Evolutionary conservation across 2,113 vertebrate species (phyloP).

Genomic region (Cichladusa arquata): DNA sequence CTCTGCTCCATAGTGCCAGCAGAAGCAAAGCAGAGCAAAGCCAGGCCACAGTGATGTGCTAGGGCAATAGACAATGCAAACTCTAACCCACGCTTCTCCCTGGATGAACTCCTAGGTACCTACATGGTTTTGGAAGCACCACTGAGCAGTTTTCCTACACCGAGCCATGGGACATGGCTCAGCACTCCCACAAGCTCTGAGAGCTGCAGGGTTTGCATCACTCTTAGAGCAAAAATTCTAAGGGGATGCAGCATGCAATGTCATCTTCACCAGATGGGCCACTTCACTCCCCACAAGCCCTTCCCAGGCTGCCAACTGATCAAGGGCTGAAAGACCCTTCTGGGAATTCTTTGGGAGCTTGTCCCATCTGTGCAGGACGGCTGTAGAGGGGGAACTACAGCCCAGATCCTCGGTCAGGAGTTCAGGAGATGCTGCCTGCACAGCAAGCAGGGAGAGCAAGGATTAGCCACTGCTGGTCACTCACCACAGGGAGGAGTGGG

Average conservation of each 20-base stretch:
- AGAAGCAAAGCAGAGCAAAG: constrained; percentile 41
- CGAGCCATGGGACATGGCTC: background rate
- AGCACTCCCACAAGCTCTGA: background rate
- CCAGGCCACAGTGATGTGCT: background rate
- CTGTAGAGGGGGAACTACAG: background rate
- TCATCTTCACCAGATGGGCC: background rate
- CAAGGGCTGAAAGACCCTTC: background rate
- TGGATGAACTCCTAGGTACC: background rate
- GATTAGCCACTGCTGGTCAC: background rate
- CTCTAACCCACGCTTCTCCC: background rate
- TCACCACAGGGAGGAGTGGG: background rate
- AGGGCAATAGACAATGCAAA: background rate
- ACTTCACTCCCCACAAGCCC: background rate
- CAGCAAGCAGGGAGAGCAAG: background rate
- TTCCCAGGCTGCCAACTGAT: background rate
- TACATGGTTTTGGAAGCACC: background rate
- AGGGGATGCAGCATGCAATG: background rate
- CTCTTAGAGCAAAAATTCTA: background rate
- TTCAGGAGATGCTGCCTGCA: background rate
- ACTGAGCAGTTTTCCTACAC: background rate
- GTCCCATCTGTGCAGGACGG: background rate
- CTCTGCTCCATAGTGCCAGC: constrained; percentile 11
- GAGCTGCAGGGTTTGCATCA: background rate
- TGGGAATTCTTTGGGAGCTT: background rate
- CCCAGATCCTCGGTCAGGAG: background rate